Conservation (phyloP, 2,113 vertebrate genomes). For the Tapirus terrestris region DNA sequence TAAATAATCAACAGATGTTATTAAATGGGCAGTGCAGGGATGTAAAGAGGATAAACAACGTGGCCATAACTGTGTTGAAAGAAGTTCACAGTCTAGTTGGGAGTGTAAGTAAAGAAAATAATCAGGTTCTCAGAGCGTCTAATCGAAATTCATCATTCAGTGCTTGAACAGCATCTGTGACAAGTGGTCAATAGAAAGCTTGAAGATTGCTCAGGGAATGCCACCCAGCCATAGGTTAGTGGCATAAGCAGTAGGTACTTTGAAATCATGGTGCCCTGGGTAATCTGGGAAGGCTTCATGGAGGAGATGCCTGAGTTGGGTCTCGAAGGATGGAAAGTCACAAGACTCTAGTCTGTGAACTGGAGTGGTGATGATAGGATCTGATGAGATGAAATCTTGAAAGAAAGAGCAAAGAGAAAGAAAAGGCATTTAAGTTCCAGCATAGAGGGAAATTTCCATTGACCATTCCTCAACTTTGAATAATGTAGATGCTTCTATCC, state of each 20-base stretch:
- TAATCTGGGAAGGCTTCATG: background rate
- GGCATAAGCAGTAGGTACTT: background rate
- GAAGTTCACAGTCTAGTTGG: background rate
- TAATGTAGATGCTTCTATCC: background rate
- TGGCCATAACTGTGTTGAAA: background rate
- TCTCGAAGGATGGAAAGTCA: background rate
- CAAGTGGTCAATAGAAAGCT: background rate
- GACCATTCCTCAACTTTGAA: background rate
- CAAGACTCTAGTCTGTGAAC: background rate
- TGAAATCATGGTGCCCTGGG: background rate
- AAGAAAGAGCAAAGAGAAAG: background rate
- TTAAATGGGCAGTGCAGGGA: background rate
- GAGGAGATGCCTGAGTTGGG: background rate
- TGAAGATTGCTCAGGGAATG: background rate
- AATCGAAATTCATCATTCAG: background rate
- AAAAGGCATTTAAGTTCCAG: background rate
- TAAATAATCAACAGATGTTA: background rate
- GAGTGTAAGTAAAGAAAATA: background rate
- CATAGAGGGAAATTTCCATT: background rate
- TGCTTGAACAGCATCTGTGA: background rate
- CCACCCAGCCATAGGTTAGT: background rate
- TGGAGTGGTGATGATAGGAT: background rate
- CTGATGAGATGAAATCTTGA: background rate
- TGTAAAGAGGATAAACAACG: background rate
- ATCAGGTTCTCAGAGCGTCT: background rate